Evolutionary conservation across 2,888 invertebrate genomes (phyloP), one percentile per base, ranked within the genome.

Genomic region (Trichacis sp.): DNA sequence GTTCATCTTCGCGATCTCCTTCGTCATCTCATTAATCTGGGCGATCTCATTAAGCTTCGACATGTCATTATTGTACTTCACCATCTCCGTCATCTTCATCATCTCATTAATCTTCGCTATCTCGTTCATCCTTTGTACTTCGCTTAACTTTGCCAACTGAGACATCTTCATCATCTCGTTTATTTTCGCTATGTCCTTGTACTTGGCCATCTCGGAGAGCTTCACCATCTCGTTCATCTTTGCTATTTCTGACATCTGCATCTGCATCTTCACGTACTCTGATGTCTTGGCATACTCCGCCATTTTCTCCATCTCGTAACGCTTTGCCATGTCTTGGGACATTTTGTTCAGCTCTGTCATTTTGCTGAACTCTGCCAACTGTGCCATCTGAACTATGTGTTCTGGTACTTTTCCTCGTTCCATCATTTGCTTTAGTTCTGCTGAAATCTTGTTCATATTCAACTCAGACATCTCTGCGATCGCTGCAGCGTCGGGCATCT

Each of bases 381-480:
- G 84, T 2, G 84, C 84, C 84, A 84, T 84, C 73, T 84, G 84
- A 36, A 84, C 84, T 48, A 84, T 84, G 56, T 84, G 84, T 49
- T 84, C 84, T 0, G 84, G 84, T 1, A 84, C 84, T 58, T 84
- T 84, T 4, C 84, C 84, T 3, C 84, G 73, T 46, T 84, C 84
- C 84, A 84, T 84, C 84, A 84, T 84, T 49, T 84, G 84, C 58
- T 83, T 84, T 47, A 84, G 51, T 50, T 84, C 84, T 0, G 84
- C 84, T 0, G 84, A 84, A n/a, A 84, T 84, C 57, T 84, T 84
- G 59, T 84, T 84, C 83, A 84, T 82, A 30, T 84, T 84, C 69
- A 84, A 77, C 42, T 84, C 84, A 0, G 83, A 82, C 82, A 84
- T 84, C 46, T 84, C 84, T 1, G 83, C 81, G 15, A 84, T 79